Evolutionary conservation across 2,113 vertebrate genomes (phyloP), one percentile per base, ranked within the genome.

Genomic region (Saimiri boliviensis): DNA sequence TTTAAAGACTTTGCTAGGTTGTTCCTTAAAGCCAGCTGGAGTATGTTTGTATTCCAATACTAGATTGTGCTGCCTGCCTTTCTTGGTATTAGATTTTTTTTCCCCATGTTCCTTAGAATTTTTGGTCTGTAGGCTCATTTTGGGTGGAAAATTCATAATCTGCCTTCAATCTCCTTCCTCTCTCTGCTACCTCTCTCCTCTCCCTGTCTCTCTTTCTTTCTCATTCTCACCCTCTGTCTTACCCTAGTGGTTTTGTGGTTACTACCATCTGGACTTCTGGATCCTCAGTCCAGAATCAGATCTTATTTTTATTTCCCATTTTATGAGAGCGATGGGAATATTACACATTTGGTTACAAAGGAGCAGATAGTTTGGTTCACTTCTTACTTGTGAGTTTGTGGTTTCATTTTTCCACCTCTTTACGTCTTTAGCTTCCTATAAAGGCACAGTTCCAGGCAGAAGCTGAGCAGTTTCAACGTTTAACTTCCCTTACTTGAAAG

Each of bases 1-100:
- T 56, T 88, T 86, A 93, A 94, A 90, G 37, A 73, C 52, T 79
- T 71, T 87, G 6, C 49, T 76, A 94, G 49, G 87, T 60, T 70
- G 14, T 92, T 88, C 49, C 56, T 76, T 84, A 86, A 91, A 60
- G 23, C 23, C 42, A 91, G 87, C 70, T 91, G 63, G 90, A 85
- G 52, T 54, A 66, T 82, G 93, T 91, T 81, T 17, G 47, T 70
- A 12, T 58, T 84, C 42, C 17, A 82, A 16, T 13, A 49, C 73
- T 54, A 93, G 84, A 89, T 83, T 77, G 63, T 79, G 21, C 30
- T 89, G 56, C 10, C 58, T 92, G 19, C 71, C 25, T 79, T 83
- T 86, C 74, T 56, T 82, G 42, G 9, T 70, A 49, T 63, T 71
- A 42, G 56, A 47, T 70, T 88, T 83, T 66, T 66, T 77, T 60